phyloP scores from a whole-genome alignment of 2,113 vertebrate genomes.

The Cryptotis parvus region DNA sequence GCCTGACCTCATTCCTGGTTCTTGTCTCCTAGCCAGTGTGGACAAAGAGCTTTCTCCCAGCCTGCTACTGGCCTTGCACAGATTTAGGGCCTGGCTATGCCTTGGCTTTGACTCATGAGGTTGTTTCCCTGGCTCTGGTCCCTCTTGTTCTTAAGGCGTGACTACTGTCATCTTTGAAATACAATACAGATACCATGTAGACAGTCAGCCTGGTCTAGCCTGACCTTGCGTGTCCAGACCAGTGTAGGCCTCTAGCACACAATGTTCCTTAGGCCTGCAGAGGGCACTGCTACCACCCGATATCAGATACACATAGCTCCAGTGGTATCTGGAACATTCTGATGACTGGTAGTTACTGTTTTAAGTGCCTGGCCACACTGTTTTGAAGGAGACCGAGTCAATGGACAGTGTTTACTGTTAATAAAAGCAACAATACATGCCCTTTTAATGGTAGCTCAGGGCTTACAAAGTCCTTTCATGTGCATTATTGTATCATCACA shows the following conservation, averaged over 20 bases:
- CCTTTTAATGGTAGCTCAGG: not conserved
- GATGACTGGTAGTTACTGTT: not conserved
- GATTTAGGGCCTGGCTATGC: not conserved
- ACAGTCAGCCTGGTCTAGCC: not conserved
- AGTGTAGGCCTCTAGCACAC: not conserved
- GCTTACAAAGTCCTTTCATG: not conserved
- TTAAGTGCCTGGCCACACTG: not conserved
- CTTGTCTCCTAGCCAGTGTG: not conserved
- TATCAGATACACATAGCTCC: not conserved
- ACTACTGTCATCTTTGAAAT: not conserved
- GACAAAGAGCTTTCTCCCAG: not conserved
- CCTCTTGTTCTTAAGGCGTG: not conserved
- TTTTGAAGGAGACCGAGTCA: not conserved
- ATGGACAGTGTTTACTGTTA: not conserved
- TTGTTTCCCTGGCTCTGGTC: not conserved
- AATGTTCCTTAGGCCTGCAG: not conserved
- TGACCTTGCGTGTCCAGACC: not conserved
- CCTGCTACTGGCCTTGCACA: not conserved
- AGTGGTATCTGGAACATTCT: not conserved
- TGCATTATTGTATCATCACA: not conserved
- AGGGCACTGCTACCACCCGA: not conserved
- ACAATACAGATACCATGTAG: not conserved
- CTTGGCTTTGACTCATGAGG: not conserved
- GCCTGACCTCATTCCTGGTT: not conserved
- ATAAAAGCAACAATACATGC: not conserved